Percentiles rank a stretch among this genome's conserved stretches.
Evolutionary conservation across 2,888 invertebrate genomes (phyloP).

Genomic region (Carabus problematicus): DNA sequence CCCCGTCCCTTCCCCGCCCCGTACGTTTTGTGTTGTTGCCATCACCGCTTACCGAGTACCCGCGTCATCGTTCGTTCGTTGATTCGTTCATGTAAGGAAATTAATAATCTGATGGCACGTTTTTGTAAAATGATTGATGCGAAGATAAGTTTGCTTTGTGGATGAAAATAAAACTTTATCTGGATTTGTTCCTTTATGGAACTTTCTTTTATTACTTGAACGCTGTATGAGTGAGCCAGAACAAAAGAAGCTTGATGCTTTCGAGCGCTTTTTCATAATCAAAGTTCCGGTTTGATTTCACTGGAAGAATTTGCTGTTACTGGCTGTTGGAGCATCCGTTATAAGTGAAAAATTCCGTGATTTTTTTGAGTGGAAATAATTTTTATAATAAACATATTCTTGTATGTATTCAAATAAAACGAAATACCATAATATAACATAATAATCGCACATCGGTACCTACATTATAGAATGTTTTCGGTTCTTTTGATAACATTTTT

Average conservation of each 20-base stretch:
- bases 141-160: conserved; percentile 38
- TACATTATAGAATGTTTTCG: no score
- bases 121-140: conserved; percentile 38
- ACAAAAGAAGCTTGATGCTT: conserved; percentile 13
- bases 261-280: conserved; percentile 16
- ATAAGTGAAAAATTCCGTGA: no score
- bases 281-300: conserved; percentile 11
- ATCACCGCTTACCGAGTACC: no score
- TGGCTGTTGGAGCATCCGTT: no score
- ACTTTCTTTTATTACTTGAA: conserved; percentile 13
- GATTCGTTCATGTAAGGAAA: conserved; percentile 16
- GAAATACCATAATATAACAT: no score
- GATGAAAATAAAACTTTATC: conserved; percentile 38
- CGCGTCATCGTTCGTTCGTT: not conserved
- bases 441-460: no score
- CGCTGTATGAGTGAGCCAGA: not conserved
- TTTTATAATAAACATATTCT: no score
- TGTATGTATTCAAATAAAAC: no score
- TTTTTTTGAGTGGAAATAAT: no score
- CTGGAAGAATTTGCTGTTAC: not conserved
- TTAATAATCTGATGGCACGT: conserved; percentile 29
- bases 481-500: no score
- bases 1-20: no score
- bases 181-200: conserved; percentile 10
- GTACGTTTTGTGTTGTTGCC: no score